Evolutionary conservation across 2,888 invertebrate species (phyloP), one percentile per base, ranked within the genome.

Genomic region (Panopea generosa): DNA sequence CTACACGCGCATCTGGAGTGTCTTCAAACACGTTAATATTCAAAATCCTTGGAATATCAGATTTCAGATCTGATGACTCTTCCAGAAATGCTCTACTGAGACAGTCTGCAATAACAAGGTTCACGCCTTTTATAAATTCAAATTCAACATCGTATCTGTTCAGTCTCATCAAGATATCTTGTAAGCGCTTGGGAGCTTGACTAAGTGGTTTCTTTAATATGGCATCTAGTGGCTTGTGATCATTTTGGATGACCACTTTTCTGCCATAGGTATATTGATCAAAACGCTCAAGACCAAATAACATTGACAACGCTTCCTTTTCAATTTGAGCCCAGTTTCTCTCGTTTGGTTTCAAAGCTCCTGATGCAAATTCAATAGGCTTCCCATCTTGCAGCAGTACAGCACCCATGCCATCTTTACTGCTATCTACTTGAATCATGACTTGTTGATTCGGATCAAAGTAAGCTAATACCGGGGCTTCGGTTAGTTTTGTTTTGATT

Each of bases 251-350:
- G 11, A 16, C 16, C 2, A 73, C 53, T 47, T 72, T 33, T 27
- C 69, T 33, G 6, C 78, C 77, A 63, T 67, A 78, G 6, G 75
- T 24, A 40, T 63, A 73, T n/a, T 82, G 24, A 38, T 82, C 77
- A 55, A 84, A 84, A n/a, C 77, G 65, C 33, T 83, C 82, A 1
- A 77, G 71, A 9, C 79, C 78, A 71, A 55, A 84, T 7, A 82
- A 40, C 1, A 79, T 55, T 0, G 74, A 29, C 18, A 75, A 45
- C 3, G 77, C 68, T 62, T 79, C 83, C 40, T 83, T 82, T 59
- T 84, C 84, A n/a, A 78, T 83, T 18, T 84, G 83, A 6, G 84
- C 82, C 84, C 80, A 86, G 18, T 78, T 78, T 27, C 62, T 45
- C 60, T 84, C 78, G 11, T 78, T 61, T 11, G 49, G 16, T 22